Percentiles rank a stretch among this genome's conserved stretches.
phyloP scores from a whole-genome alignment of 2,797 vertebrate genomes.

The Mus minutoides region DNA sequence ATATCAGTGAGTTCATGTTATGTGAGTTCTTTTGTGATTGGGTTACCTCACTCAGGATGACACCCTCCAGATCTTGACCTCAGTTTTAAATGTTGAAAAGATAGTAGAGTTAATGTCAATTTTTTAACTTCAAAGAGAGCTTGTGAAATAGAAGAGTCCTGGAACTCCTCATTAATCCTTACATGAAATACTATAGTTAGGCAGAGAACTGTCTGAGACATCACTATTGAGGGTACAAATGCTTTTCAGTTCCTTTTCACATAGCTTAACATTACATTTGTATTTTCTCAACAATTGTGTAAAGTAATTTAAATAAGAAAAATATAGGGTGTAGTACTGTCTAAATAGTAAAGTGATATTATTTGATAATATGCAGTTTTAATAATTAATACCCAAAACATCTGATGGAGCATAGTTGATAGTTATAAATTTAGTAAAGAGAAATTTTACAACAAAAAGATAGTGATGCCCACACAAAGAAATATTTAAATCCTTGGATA shows the following conservation, averaged over 20 bases:
- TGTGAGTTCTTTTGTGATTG: too few species aligned
- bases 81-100: background rate
- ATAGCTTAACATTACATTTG: background rate
- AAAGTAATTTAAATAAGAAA: constrained; percentile 12
- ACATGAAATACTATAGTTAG: background rate
- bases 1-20: too few species aligned
- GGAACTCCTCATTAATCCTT: background rate
- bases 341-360: background rate
- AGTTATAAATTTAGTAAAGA: background rate
- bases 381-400: background rate
- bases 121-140: background rate
- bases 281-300: background rate
- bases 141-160: background rate
- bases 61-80: too few species aligned
- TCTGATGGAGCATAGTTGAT: background rate
- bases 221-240: background rate
- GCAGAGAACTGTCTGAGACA: background rate
- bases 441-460: background rate
- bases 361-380: background rate
- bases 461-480: background rate
- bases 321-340: background rate
- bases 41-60: too few species aligned
- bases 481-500: background rate
- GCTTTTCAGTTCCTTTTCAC: background rate
- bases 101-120: background rate